Evolutionary conservation across 2,113 vertebrate genomes (phyloP).

Genomic region (Clinocottus analis): DNA sequence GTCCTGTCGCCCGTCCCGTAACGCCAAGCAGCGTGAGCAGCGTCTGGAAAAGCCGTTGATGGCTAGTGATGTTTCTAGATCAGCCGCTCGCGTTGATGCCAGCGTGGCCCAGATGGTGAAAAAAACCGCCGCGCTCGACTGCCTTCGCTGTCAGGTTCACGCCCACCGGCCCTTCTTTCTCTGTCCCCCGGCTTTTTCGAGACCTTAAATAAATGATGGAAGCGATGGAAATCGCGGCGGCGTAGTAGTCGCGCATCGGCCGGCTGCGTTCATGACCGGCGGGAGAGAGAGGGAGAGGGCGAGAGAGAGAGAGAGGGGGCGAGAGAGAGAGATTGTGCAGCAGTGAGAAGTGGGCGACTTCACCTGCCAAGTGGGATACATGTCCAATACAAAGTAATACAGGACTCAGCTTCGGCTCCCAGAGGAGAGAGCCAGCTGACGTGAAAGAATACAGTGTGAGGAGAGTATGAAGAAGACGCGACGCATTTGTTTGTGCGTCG

Average conservation of each 20-base stretch:
- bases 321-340: slow-evolving; percentile 30
- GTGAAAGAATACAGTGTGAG: background rate
- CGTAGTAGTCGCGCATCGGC: slow-evolving; percentile 17
- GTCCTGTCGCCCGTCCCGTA: slow-evolving; percentile 44
- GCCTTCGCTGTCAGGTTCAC: slow-evolving; percentile 43
- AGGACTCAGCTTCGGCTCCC: slow-evolving; percentile 28
- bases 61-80: slow-evolving; percentile 73
- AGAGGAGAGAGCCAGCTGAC: slow-evolving; percentile 30
- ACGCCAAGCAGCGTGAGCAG: slow-evolving; percentile 61
- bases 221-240: slow-evolving; percentile 45
- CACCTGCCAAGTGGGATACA: slow-evolving; percentile 65
- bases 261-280: slow-evolving; percentile 30
- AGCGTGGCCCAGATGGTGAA: slow-evolving; percentile 70
- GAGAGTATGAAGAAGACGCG: slow-evolving; percentile 20
- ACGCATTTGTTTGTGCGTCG: background rate
- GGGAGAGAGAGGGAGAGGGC: no score
- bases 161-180: slow-evolving; percentile 51
- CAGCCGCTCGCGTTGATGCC: slow-evolving; percentile 68
- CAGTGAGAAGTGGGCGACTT: slow-evolving; percentile 55
- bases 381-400: slow-evolving; percentile 30
- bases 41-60: slow-evolving; percentile 59
- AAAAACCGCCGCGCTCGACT: slow-evolving; percentile 56
- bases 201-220: slow-evolving; percentile 68
- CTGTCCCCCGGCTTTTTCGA: slow-evolving; percentile 29
- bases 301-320: no score